These are phyloP conservation scores for Drosophila saltans DNA, from an alignment of 1,140 invertebrate species.

Conservation along the genomic window DNA sequence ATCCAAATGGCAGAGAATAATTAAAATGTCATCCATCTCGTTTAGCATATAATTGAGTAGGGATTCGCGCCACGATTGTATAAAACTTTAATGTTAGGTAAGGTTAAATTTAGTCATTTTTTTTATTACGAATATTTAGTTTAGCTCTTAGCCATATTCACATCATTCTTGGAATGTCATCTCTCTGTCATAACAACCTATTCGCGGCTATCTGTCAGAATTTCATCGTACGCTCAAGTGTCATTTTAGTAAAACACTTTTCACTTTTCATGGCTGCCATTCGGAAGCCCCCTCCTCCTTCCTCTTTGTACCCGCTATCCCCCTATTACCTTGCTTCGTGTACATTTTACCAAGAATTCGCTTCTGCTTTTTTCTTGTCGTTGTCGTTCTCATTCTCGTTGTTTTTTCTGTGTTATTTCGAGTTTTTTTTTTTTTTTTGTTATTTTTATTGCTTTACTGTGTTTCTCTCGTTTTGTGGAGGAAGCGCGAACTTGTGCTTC, in stretches of 20 bases:
- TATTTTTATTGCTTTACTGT: neutral
- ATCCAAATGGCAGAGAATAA: neutral
- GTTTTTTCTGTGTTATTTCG: neutral
- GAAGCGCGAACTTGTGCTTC: conserved; percentile 33
- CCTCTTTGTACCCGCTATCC: neutral
- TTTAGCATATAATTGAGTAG: neutral
- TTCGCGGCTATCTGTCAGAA: neutral
- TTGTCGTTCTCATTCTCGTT: too few species aligned
- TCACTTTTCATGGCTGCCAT: neutral
- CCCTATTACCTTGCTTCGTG: neutral
- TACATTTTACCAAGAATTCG: conserved; percentile 3
- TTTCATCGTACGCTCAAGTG: neutral
- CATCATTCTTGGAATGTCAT: neutral
- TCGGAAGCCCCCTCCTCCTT: neutral
- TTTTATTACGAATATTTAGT: too few species aligned
- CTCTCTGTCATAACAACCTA: neutral
- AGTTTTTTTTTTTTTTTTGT: neutral
- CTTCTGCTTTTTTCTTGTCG: neutral
- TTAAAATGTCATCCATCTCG: neutral
- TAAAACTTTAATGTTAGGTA: too few species aligned
- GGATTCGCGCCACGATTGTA: too few species aligned
- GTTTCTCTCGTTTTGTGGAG: conserved; percentile 7
- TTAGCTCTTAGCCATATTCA: neutral
- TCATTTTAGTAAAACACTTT: conserved; percentile 1
- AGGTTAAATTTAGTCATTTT: too few species aligned